These are phyloP conservation scores for Poecilia gillii DNA, from an alignment of 2,797 vertebrate species.

Conservation along the genomic window DNA sequence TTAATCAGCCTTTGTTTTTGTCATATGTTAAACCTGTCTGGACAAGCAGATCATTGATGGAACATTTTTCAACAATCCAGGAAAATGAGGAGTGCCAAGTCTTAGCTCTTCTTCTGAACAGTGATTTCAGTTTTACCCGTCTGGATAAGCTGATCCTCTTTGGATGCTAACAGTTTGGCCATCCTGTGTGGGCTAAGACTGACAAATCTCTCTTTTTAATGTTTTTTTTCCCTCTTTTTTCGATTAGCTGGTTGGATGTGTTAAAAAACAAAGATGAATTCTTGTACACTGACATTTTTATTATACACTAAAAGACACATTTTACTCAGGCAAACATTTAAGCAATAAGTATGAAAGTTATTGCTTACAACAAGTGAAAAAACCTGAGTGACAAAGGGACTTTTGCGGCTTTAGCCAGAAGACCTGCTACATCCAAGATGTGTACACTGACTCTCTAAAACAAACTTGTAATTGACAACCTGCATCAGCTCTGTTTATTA, in stretches of 20 bases:
- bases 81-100: conserved; percentile 22
- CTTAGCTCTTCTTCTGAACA: conserved; percentile 36
- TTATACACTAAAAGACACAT: background rate
- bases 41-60: conserved; percentile 12
- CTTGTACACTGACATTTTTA: background rate
- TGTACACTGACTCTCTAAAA: conserved; percentile 52
- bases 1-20: background rate
- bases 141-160: conserved; percentile 27
- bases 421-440: conserved; percentile 42
- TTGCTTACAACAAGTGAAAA: background rate
- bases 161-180: conserved; percentile 20
- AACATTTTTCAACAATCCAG: conserved; percentile 21
- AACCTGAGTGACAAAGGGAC: background rate
- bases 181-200: conserved; percentile 26
- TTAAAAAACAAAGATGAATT: conserved; percentile 3
- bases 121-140: conserved; percentile 52
- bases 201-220: conserved; percentile 27
- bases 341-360: background rate
- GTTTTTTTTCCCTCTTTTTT: conserved; percentile 15
- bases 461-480: conserved; percentile 67
- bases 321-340: background rate
- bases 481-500: conserved; percentile 58
- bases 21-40: conserved; percentile 2
- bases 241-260: conserved; percentile 8
- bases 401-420: conserved; percentile 8